Percentiles rank a stretch among this genome's conserved stretches.
phyloP scores from a whole-genome alignment of 92 coral and sea anemone genomes.

The Micromussa lordhowensis region DNA sequence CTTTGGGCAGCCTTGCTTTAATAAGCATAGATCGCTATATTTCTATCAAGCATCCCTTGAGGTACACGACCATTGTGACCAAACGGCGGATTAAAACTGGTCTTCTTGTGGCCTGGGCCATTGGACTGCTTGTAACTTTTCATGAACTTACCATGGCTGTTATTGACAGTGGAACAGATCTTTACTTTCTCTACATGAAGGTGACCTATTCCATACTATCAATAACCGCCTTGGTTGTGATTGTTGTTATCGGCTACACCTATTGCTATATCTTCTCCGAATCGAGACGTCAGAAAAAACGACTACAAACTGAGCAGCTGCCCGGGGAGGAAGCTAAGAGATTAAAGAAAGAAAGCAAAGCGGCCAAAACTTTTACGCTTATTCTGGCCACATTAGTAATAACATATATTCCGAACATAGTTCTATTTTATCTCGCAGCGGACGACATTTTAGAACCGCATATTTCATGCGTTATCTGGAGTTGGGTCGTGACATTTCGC shows the following conservation, averaged over 20 bases:
- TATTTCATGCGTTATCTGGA: background rate
- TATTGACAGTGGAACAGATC: background rate
- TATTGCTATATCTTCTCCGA: slow-evolving; percentile 9
- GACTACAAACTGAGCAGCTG: background rate
- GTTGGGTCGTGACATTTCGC: background rate
- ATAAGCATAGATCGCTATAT: background rate
- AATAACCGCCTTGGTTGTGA: background rate
- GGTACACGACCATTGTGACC: background rate
- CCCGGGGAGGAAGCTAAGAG: background rate
- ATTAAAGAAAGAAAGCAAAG: slow-evolving; percentile 2
- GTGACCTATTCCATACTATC: background rate
- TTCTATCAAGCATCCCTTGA: background rate
- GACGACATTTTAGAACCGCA: background rate
- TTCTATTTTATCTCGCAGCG: background rate
- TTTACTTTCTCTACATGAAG: background rate
- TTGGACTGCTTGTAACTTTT: background rate
- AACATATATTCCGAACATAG: background rate
- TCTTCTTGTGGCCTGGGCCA: background rate
- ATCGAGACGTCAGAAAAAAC: slow-evolving; percentile 10
- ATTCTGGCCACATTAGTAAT: background rate
- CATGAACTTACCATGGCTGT: background rate
- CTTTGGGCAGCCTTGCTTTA: background rate
- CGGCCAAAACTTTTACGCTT: background rate
- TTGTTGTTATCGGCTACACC: background rate
- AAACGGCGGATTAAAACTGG: background rate